Percentiles rank a stretch among this genome's conserved stretches.
phyloP scores from a whole-genome alignment of 2,113 vertebrate species.

The Coregonus clupeaformis region DNA sequence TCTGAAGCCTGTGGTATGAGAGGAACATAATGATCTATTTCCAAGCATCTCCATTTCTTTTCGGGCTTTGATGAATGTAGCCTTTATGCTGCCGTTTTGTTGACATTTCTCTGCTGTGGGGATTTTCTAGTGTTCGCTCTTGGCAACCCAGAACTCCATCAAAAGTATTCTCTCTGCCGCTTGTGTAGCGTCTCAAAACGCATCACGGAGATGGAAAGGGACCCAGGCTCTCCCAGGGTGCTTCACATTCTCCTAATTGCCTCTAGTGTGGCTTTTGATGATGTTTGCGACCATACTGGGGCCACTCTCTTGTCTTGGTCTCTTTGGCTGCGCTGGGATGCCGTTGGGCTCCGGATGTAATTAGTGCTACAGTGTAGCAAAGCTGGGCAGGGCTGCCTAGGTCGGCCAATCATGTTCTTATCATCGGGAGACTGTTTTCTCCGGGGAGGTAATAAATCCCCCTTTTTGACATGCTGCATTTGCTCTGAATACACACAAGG shows the following conservation, averaged over 20 bases:
- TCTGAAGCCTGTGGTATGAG: constrained; percentile 45
- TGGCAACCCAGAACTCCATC: constrained; percentile 67
- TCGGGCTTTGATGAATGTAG: constrained; percentile 63
- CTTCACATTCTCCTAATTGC: constrained; percentile 19
- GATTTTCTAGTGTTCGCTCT: constrained; percentile 60
- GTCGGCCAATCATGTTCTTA: constrained; percentile 68
- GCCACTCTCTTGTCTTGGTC: constrained; percentile 19
- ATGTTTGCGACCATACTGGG: constrained; percentile 39
- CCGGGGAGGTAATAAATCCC: constrained; percentile 66
- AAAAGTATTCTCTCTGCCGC: constrained; percentile 48
- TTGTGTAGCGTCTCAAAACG: constrained; percentile 4
- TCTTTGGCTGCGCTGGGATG: constrained; percentile 33
- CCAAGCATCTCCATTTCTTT: constrained; percentile 56
- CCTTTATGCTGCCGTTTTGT: constrained; percentile 69
- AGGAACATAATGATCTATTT: constrained; percentile 54
- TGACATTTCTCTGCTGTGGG: constrained; percentile 63
- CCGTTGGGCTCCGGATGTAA: constrained; percentile 59
- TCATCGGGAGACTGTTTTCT: constrained; percentile 68
- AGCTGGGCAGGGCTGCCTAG: constrained; percentile 55
- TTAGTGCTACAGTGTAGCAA: constrained; percentile 63
- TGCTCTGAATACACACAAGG: constrained; percentile 69
- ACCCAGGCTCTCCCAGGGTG: constrained; percentile 9
- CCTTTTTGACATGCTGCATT: constrained; percentile 71
- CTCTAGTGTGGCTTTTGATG: constrained; percentile 59
- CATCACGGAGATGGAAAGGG: constrained; percentile 8